A percentile compares a stretch with the other conserved stretches of the same genome.
phyloP scores from a whole-genome alignment of 37 sponge, comb jelly and placozoan genomes.

The Agelas oroides region DNA sequence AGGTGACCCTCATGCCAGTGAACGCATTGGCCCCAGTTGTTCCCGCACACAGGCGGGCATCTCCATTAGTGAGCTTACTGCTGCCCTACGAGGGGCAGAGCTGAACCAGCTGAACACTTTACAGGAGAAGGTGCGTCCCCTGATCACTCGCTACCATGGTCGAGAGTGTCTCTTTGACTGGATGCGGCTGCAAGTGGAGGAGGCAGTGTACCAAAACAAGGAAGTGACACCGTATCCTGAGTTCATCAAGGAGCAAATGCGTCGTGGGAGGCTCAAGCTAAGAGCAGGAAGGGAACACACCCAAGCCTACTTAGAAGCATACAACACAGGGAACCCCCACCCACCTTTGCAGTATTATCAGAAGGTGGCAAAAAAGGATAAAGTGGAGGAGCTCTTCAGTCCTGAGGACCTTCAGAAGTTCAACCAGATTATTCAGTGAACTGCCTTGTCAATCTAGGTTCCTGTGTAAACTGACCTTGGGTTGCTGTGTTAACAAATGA shows the following conservation, averaged over 20 bases:
- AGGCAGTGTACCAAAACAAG: conserved; percentile 66
- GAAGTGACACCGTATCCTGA: conserved; percentile 89
- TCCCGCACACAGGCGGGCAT: conserved; percentile 70
- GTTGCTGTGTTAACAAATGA: too few relatives aligned
- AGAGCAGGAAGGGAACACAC: conserved; percentile 67
- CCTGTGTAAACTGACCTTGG: too few relatives aligned
- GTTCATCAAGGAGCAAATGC: conserved; percentile 58
- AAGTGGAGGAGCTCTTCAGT: conserved; percentile 51
- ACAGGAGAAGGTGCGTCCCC: conserved; percentile 45
- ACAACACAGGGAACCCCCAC: conserved; percentile 45
- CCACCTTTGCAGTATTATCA: conserved; percentile 84
- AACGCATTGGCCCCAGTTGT: conserved; percentile 86
- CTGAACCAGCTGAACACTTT: conserved; percentile 48
- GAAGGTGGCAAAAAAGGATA: conserved; percentile 84
- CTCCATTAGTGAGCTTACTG: conserved; percentile 64
- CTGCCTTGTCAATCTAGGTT: too few relatives aligned
- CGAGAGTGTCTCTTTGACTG: conserved; percentile 76
- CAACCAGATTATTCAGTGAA: conserved; percentile 18
- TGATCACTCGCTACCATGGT: conserved; percentile 79
- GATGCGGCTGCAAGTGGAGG: conserved; percentile 76
- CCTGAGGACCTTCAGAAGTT: conserved; percentile 55
- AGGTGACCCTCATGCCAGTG: conserved; percentile 96
- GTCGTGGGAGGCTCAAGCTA: conserved; percentile 47
- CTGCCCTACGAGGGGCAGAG: conserved; percentile 67
- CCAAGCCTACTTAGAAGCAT: conserved; percentile 62